Base-by-base conservation (phyloP, 2,113 vertebrate genomes). In the Oryzias javanicus region DNA sequence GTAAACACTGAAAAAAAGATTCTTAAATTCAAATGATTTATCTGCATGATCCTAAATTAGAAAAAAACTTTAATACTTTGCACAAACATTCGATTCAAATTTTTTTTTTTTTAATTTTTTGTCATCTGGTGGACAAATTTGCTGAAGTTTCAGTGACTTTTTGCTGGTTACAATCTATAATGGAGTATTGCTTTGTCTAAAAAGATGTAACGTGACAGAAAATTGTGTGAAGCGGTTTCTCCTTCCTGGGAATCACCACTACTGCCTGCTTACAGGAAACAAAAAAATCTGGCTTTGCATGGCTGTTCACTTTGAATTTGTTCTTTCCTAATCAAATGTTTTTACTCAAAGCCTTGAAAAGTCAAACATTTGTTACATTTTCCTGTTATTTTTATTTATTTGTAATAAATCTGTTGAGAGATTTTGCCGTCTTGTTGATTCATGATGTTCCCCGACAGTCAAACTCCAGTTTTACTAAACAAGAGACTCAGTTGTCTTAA, bases 1-100 rank as follows among this genome's bases (percentile, higher is more conserved):
- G 8, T 35, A 35, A 27, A 27, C 25, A 27, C 25, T 6, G 25
- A 27, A 35, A 35, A 35, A 35, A 10, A 6, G 25, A 27, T 27
- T 27, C 6, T 27, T 5, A 6, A 5, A 27, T 12, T 35, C 8
- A 35, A 10, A 35, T 35, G 35, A 12, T 35, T 35, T 76, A 66
- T 72, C 29, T 80, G 61, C 71, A 80, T 53, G 56, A 47, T 63
- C 41, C 70, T 64, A 41, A 64, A 60, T 70, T 29, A 20, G 49
- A 2, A 22, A 22, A 22, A 2, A 65, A 52, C 18, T 40, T 27
- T 46, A 49, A 40, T 25, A 49, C 50, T 35, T 35, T 35, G 35
- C 35, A 35, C 35, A 35, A 35, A 35, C 35, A 35, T 35, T 10
- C 10, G 8, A 10, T 12, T 35, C 10, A 2, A 35, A 2, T 35